These are phyloP conservation scores for Oxystoma pomonae DNA, from an alignment of 2,888 invertebrate species.

Conservation along the genomic window DNA sequence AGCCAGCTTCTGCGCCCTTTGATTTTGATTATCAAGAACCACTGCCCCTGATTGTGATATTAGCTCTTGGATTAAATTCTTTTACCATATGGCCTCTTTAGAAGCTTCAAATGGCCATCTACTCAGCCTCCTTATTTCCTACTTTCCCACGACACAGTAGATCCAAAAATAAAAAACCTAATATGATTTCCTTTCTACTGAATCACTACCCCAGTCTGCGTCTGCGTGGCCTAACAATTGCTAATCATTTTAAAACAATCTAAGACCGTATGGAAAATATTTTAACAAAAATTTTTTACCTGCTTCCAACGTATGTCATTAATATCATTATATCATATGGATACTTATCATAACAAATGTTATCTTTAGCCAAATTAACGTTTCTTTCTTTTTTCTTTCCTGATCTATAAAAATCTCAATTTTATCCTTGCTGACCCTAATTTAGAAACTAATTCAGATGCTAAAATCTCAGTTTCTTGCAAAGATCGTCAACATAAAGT, in stretches of 20 bases:
- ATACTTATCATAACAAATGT: slow-evolving; percentile 3
- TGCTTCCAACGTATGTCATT: slow-evolving; percentile 22
- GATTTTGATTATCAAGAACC: slow-evolving; percentile 19
- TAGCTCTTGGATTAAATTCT: too few relatives aligned
- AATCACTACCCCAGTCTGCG: slow-evolving; percentile 27
- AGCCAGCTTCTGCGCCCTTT: slow-evolving; percentile 22
- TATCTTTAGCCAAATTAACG: slow-evolving; percentile 1
- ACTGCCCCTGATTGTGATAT: not conserved
- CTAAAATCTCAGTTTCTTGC: slow-evolving; percentile 16
- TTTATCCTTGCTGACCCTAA: not conserved
- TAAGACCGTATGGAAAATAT: slow-evolving; percentile 25
- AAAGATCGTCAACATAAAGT: slow-evolving; percentile 27
- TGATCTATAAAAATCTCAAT: slow-evolving; percentile 10
- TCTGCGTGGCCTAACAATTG: slow-evolving; percentile 27
- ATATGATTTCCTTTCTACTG: slow-evolving; percentile 40
- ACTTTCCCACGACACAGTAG: slow-evolving; percentile 30
- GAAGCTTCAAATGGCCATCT: too few relatives aligned
- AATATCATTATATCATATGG: slow-evolving; percentile 23
- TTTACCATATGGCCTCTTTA: too few relatives aligned
- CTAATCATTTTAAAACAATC: slow-evolving; percentile 8
- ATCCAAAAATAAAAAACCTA: slow-evolving; percentile 30
- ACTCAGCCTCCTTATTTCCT: slow-evolving; percentile 32
- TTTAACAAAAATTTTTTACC: slow-evolving; percentile 21
- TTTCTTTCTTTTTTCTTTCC: slow-evolving; percentile 12
- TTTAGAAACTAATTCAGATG: slow-evolving; percentile 14